Evolutionary conservation across 2,888 invertebrate species (phyloP).

Genomic region (Drosophila incognita): DNA sequence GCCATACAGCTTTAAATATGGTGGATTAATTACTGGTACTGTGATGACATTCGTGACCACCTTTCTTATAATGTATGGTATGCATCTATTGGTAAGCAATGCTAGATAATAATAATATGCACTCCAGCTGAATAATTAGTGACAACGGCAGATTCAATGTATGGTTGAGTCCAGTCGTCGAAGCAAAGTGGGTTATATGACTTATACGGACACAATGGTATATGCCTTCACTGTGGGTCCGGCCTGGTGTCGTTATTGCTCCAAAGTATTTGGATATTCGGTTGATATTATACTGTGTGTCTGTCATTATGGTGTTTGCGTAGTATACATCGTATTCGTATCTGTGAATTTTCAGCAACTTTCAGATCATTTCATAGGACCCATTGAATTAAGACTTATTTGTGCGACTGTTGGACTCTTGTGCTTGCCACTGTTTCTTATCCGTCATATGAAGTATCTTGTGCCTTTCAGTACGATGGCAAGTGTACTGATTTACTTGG

Average conservation of each 20-base stretch:
- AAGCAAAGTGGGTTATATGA: conserved; percentile 38
- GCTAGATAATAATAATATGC: neutral
- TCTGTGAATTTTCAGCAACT: conserved; percentile 92
- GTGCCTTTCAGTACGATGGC: conserved; percentile 96
- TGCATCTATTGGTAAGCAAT: conserved; percentile 54
- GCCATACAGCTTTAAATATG: conserved; percentile 46
- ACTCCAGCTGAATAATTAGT: neutral
- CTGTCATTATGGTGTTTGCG: conserved; percentile 97
- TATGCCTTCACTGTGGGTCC: conserved; percentile 55
- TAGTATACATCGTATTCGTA: conserved; percentile 97
- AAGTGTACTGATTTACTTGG: conserved; percentile 92
- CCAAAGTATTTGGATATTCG: conserved; percentile 74
- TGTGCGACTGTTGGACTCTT: conserved; percentile 87
- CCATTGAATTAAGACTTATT: conserved; percentile 84
- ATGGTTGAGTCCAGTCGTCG: conserved; percentile 51
- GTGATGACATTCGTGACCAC: conserved; percentile 11
- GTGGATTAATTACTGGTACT: conserved; percentile 47
- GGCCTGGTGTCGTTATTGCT: neutral
- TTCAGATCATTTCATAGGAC: conserved; percentile 85
- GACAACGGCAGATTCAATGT: conserved; percentile 29
- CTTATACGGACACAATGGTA: conserved; percentile 41
- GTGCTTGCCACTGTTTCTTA: conserved; percentile 89
- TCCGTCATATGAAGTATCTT: conserved; percentile 91
- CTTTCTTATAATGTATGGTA: conserved; percentile 50
- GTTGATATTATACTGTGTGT: conserved; percentile 91